A percentile compares a stretch with the other conserved stretches of the same genome.
Conservation (phyloP, 2,113 vertebrate species). For the Pitta sordida region DNA sequence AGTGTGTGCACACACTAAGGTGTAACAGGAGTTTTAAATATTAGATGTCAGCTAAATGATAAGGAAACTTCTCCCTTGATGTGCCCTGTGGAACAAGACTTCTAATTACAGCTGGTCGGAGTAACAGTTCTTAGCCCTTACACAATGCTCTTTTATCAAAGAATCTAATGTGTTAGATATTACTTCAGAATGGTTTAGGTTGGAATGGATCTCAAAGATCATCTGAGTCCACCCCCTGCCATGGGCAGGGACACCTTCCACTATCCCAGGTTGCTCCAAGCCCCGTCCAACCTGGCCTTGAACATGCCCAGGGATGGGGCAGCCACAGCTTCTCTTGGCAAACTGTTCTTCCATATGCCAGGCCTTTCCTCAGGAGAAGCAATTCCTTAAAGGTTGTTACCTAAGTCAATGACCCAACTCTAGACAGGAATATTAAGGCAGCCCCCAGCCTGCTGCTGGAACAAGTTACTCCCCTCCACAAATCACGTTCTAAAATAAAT, state of each 20-base stretch:
- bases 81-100: not conserved
- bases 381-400: not conserved
- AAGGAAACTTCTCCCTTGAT: not conserved
- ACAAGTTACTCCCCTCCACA: not conserved
- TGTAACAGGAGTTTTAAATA: not conserved
- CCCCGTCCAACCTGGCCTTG: fast-evolving
- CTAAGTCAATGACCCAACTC: not conserved
- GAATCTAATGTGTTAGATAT: not conserved
- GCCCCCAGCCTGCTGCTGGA: not conserved
- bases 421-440: not conserved
- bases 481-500: not conserved
- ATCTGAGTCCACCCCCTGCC: not conserved
- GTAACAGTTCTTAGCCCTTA: not conserved
- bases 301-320: not conserved
- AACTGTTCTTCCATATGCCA: not conserved
- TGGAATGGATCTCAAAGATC: not conserved
- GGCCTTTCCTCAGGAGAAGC: not conserved
- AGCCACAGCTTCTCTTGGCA: not conserved
- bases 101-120: not conserved
- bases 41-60: not conserved
- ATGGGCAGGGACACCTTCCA: not conserved
- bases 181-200: not conserved
- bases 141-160: not conserved
- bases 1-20: not conserved
- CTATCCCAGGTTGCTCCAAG: not conserved